phyloP scores from a whole-genome alignment of 2,888 invertebrate genomes.

The Cheilosia pagana region DNA sequence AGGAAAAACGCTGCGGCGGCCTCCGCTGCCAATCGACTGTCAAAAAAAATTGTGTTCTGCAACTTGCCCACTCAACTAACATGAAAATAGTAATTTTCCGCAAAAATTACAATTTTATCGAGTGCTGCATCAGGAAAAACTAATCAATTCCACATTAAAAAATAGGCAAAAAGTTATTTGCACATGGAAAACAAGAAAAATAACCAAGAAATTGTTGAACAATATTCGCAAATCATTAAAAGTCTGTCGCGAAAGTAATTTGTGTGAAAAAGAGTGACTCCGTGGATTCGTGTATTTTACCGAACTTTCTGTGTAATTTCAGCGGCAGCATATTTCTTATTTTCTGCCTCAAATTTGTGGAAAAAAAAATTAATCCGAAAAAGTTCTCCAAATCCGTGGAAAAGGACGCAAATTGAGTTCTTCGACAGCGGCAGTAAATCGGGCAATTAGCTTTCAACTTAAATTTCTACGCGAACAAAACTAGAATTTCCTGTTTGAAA shows the following conservation, averaged over 20 bases:
- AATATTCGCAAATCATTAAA: slow-evolving; percentile 37
- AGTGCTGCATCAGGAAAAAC: slow-evolving; percentile 11
- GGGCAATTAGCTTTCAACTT: slow-evolving; percentile 26
- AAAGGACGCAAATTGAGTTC: slow-evolving; percentile 27
- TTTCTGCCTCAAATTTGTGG: slow-evolving; percentile 43
- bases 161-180: not conserved
- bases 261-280: slow-evolving; percentile 68
- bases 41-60: slow-evolving; percentile 72
- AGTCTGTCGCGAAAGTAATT: slow-evolving; percentile 56
- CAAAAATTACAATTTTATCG: slow-evolving; percentile 55
- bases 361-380: slow-evolving; percentile 55
- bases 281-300: slow-evolving; percentile 63
- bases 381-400: slow-evolving; percentile 36
- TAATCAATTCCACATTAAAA: slow-evolving; percentile 25
- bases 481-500: slow-evolving; percentile 69
- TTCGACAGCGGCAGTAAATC: not conserved
- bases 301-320: slow-evolving; percentile 63
- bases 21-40: slow-evolving; percentile 70
- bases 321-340: slow-evolving; percentile 56
- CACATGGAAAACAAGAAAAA: not conserved
- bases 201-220: not conserved
- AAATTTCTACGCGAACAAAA: slow-evolving; percentile 43
- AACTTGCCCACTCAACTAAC: slow-evolving; percentile 71
- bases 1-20: slow-evolving; percentile 68
- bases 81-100: slow-evolving; percentile 67